A percentile compares a stretch with the other conserved stretches of the same genome.
Evolutionary conservation across 2,888 invertebrate species (phyloP).

Genomic region (Allophyes oxyacanthae): DNA sequence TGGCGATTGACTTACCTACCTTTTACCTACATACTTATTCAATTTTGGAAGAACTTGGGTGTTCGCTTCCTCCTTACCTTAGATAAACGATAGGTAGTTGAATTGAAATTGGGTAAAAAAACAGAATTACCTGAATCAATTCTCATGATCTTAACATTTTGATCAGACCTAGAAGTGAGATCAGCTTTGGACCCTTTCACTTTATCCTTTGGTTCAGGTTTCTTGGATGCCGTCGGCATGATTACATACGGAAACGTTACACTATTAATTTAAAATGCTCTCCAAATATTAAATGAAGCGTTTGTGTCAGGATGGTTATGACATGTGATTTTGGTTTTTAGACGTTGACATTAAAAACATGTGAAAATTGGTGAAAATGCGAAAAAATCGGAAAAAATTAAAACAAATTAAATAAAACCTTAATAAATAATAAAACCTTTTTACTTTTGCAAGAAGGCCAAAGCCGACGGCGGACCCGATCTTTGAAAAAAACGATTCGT

Average conservation of each 20-base stretch:
- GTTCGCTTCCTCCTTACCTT: too few relatives aligned
- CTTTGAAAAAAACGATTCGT: too few relatives aligned
- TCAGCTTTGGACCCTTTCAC: slow-evolving; percentile 41
- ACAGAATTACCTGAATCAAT: slow-evolving; percentile 51
- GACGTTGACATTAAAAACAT: not conserved
- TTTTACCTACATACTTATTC: too few relatives aligned
- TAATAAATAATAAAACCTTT: too few relatives aligned
- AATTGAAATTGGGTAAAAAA: not conserved
- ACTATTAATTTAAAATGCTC: slow-evolving; percentile 49
- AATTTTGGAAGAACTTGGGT: too few relatives aligned
- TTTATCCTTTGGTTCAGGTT: slow-evolving; percentile 4
- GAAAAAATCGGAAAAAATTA: too few relatives aligned
- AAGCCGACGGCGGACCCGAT: too few relatives aligned
- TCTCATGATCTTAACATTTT: slow-evolving; percentile 67
- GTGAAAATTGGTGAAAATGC: not conserved
- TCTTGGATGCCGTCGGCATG: slow-evolving; percentile 61
- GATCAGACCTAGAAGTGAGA: slow-evolving; percentile 61
- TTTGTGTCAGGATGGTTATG: slow-evolving; percentile 4
- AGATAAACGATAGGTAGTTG: too few relatives aligned
- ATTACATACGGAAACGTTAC: slow-evolving; percentile 11
- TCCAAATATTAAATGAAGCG: slow-evolving; percentile 11
- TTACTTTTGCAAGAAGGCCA: too few relatives aligned
- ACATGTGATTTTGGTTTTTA: slow-evolving; percentile 5
- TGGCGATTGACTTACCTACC: too few relatives aligned
- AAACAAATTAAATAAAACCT: too few relatives aligned